Conservation (phyloP, 2,888 invertebrate genomes). For the Drosophila mayaguana region DNA sequence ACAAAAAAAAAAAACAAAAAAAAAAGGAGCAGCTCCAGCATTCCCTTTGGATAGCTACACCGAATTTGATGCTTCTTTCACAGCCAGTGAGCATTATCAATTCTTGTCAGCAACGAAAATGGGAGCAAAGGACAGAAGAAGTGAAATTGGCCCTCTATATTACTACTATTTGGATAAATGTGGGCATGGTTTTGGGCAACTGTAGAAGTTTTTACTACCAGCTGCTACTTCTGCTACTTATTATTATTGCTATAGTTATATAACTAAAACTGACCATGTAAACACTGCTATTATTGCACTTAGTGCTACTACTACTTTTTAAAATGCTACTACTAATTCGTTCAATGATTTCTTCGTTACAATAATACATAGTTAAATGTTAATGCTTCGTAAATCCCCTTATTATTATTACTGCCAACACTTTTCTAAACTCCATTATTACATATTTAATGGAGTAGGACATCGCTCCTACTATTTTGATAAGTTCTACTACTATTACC, state of each 20-base stretch:
- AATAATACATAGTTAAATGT: neutral
- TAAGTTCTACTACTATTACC: neutral
- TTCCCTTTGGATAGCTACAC: neutral
- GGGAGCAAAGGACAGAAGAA: neutral
- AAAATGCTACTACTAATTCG: neutral
- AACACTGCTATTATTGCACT: neutral
- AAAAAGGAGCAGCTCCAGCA: neutral
- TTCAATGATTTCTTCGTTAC: neutral
- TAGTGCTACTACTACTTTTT: too few relatives aligned
- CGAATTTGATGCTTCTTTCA: conserved; percentile 12
- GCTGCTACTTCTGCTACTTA: neutral
- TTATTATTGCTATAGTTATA: neutral
- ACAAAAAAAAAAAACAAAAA: neutral
- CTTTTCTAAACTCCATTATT: too few relatives aligned
- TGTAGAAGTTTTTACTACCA: neutral
- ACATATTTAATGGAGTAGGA: too few relatives aligned
- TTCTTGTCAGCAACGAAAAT: too few relatives aligned
- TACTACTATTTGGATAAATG: neutral
- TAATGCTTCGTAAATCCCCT: neutral
- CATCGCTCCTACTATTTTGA: neutral
- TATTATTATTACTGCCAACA: too few relatives aligned
- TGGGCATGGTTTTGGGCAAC: neutral
- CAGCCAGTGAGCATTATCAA: neutral
- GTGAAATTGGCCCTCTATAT: neutral
- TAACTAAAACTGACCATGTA: too few relatives aligned